phyloP scores from a whole-genome alignment of 1,140 invertebrate genomes.

The Neoseiulus cucumeris region DNA sequence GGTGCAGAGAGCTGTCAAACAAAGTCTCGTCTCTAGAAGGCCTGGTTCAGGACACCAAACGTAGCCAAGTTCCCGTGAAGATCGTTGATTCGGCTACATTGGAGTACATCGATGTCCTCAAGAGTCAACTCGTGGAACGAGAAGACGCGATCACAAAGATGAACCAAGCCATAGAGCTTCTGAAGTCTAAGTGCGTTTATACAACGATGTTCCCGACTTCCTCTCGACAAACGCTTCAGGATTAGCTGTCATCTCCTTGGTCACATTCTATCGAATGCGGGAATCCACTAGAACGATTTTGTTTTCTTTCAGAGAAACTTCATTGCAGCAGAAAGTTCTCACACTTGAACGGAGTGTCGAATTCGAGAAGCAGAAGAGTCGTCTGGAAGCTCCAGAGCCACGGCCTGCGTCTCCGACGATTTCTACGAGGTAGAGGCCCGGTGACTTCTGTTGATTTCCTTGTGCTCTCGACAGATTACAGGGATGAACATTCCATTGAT shows the following conservation, averaged over 20 bases:
- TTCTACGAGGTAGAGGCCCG: neutral
- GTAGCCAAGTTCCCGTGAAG: neutral
- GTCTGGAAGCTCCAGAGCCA: neutral
- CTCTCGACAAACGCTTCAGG: neutral
- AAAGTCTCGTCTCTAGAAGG: neutral
- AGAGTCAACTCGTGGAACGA: neutral
- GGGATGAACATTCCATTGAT: too few relatives aligned
- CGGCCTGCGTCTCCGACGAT: neutral
- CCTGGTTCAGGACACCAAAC: neutral
- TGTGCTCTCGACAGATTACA: neutral
- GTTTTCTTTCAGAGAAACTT: neutral
- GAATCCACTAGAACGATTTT: too few relatives aligned
- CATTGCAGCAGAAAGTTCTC: neutral
- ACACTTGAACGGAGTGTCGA: slow-evolving; percentile 1
- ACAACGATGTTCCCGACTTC: neutral
- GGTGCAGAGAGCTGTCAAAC: neutral
- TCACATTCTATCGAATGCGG: neutral
- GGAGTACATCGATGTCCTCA: slow-evolving; percentile 1
- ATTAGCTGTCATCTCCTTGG: neutral
- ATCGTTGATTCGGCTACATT: neutral
- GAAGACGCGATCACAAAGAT: slow-evolving; percentile 5
- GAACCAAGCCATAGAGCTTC: neutral
- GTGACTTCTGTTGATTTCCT: neutral
- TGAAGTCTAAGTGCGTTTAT: neutral
- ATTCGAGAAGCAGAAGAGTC: slow-evolving; percentile 1